Evolutionary conservation across 2,797 vertebrate species (phyloP).

Genomic region (Varecia variegata): DNA sequence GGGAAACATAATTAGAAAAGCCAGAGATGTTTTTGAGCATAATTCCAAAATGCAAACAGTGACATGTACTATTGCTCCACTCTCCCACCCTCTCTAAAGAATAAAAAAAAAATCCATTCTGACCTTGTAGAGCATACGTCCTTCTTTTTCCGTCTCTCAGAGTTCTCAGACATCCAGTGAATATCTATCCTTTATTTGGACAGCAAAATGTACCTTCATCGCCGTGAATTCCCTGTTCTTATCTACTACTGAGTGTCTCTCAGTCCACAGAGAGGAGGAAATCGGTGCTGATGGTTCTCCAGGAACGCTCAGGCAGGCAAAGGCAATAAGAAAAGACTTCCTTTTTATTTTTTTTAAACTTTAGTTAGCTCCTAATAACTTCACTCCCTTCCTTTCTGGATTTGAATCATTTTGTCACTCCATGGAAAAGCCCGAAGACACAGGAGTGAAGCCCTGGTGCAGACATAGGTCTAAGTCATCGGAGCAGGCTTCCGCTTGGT

Average conservation of each 20-base stretch:
- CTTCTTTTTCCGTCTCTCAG: slow-evolving; percentile 70
- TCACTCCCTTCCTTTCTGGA: slow-evolving; percentile 83
- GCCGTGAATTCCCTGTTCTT: slow-evolving; percentile 45
- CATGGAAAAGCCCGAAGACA: slow-evolving; percentile 68
- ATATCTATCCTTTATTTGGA: slow-evolving; percentile 57
- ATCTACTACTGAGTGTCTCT: slow-evolving; percentile 53
- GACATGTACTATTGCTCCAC: slow-evolving; percentile 25
- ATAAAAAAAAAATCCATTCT: slow-evolving; percentile 64
- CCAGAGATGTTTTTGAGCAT: slow-evolving; percentile 60
- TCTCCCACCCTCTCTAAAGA: slow-evolving; percentile 29
- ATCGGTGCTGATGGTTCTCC: slow-evolving; percentile 79
- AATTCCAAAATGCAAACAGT: slow-evolving; percentile 52
- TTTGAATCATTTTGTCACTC: slow-evolving; percentile 70
- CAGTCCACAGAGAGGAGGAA: slow-evolving; percentile 83
- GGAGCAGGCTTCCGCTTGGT: slow-evolving; percentile 60
- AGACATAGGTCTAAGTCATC: slow-evolving; percentile 60
- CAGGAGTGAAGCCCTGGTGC: slow-evolving; percentile 58
- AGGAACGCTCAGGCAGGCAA: slow-evolving; percentile 82
- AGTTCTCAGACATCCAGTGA: slow-evolving; percentile 72
- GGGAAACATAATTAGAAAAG: slow-evolving; percentile 60
- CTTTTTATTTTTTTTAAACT: not conserved
- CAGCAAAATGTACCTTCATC: slow-evolving; percentile 37
- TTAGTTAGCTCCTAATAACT: slow-evolving; percentile 78
- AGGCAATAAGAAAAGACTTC: slow-evolving; percentile 79
- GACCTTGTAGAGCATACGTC: slow-evolving; percentile 77